These are phyloP conservation scores for Muscicapa striata DNA, from an alignment of 2,797 vertebrate genomes.

Conservation along the genomic window DNA sequence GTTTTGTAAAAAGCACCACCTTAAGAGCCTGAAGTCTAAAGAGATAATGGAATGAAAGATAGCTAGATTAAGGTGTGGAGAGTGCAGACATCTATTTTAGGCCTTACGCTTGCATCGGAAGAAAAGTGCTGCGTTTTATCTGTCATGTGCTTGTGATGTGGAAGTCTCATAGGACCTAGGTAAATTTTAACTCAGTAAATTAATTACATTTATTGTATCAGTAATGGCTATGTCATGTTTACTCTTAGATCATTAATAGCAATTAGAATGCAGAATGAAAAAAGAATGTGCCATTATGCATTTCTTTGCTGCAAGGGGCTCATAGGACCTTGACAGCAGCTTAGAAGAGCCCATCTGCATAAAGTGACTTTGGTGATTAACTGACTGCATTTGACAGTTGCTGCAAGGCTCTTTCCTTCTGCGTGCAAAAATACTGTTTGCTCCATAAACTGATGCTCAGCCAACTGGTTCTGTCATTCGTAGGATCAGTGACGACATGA, in stretches of 20 bases:
- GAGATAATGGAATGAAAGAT: neutral
- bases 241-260: neutral
- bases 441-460: neutral
- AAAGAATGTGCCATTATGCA: neutral
- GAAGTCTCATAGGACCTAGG: neutral
- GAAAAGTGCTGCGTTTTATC: neutral
- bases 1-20: neutral
- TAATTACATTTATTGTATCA: neutral
- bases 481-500: conserved; percentile 87
- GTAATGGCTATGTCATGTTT: neutral
- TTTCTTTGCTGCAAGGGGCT: neutral
- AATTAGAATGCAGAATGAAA: neutral
- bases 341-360: neutral
- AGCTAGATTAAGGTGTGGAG: neutral
- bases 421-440: neutral
- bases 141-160: neutral
- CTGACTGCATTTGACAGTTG: neutral
- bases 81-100: neutral
- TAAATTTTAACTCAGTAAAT: neutral
- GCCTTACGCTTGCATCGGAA: neutral
- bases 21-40: neutral
- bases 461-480: conserved; percentile 34
- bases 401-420: neutral
- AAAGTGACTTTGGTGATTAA: neutral
- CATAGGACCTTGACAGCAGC: neutral